Percentiles rank a stretch among this genome's conserved stretches.
Conservation (phyloP, 2,888 invertebrate genomes). For the Rhimphoctona megacephalus region DNA sequence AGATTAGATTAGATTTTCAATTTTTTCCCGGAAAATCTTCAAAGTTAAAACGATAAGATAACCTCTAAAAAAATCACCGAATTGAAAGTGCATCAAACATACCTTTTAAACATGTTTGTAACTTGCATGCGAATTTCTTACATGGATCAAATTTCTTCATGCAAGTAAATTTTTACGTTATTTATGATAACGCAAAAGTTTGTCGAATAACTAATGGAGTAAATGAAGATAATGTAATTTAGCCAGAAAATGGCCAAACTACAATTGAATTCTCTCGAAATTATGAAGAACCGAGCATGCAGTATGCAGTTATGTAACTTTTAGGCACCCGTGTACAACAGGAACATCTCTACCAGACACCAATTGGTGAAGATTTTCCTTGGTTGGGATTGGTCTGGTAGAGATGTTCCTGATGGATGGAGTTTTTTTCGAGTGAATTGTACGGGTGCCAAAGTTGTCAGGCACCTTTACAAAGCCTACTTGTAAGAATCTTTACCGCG, state of each 20-base stretch:
- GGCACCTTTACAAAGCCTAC: too few species aligned
- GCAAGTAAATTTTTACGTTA: slow-evolving; percentile 33
- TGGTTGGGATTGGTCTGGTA: too few species aligned
- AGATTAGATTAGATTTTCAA: not conserved
- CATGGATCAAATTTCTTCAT: slow-evolving; percentile 90
- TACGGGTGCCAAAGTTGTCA: too few species aligned
- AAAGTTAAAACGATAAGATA: not conserved
- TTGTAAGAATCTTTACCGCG: too few species aligned
- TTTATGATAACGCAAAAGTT: not conserved
- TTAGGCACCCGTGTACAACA: too few species aligned
- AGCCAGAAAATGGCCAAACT: too few species aligned
- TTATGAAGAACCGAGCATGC: not conserved
- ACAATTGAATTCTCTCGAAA: not conserved
- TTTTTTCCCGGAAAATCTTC: not conserved
- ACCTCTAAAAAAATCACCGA: not conserved
- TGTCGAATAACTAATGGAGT: too few species aligned
- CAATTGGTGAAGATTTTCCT: too few species aligned
- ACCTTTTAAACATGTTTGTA: slow-evolving; percentile 93
- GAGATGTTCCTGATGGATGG: too few species aligned
- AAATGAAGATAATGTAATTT: too few species aligned
- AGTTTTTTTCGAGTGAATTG: too few species aligned
- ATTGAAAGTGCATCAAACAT: slow-evolving; percentile 78
- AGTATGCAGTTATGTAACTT: not conserved
- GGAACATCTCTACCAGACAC: too few species aligned
- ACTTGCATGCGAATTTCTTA: slow-evolving; percentile 91